These are phyloP conservation scores for Pipra filicauda DNA, from an alignment of 2,113 vertebrate species.

Conservation along the genomic window DNA sequence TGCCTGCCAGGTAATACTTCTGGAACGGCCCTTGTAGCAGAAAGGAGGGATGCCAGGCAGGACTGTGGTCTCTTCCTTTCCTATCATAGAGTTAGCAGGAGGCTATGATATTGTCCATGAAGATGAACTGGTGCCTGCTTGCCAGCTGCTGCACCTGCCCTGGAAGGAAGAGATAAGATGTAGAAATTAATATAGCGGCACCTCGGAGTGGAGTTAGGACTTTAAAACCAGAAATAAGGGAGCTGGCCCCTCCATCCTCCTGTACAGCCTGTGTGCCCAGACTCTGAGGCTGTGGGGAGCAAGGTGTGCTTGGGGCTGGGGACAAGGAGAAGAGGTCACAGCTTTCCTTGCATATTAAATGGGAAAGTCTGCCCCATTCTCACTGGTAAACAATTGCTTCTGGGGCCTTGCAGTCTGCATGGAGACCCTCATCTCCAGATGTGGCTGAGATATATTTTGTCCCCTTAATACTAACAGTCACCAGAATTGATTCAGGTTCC, in stretches of 20 bases:
- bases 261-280: not conserved
- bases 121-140: not conserved
- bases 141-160: slow-evolving; percentile 9
- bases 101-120: not conserved
- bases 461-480: not conserved
- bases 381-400: not conserved
- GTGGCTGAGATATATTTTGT: not conserved
- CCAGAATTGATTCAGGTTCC: not conserved
- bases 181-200: not conserved
- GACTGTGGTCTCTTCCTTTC: not conserved
- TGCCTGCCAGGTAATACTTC: not conserved
- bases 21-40: not conserved
- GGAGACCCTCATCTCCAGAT: not conserved
- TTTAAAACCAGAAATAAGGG: not conserved
- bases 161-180: slow-evolving; percentile 11
- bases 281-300: not conserved
- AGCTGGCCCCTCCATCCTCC: not conserved
- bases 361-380: not conserved
- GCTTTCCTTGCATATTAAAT: not conserved
- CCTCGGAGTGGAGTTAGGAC: not conserved
- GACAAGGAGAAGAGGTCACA: not conserved
- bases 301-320: not conserved
- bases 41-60: not conserved
- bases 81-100: not conserved
- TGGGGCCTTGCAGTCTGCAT: not conserved